Conservation (phyloP, 2,888 invertebrate genomes). For the Antitype chi region DNA sequence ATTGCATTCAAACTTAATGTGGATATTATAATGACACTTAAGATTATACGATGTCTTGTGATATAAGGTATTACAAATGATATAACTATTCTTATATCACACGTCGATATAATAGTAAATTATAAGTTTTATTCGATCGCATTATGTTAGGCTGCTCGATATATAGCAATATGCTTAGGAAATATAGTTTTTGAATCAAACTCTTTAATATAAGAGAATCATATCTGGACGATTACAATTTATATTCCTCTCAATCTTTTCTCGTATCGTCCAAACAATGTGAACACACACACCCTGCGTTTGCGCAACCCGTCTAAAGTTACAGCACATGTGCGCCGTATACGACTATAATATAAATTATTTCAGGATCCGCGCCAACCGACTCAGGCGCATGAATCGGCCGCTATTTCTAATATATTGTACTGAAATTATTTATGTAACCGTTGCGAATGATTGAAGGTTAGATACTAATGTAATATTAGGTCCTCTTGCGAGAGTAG, state of each 20-base stretch:
- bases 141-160: neutral
- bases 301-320: slow-evolving; percentile 73
- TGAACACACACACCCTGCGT: slow-evolving; percentile 41
- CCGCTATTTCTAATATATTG: slow-evolving; percentile 58
- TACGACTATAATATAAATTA: slow-evolving; percentile 73
- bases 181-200: neutral
- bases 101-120: neutral
- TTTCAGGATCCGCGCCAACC: slow-evolving; percentile 73
- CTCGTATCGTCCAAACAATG: slow-evolving; percentile 56
- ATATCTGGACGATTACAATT: neutral
- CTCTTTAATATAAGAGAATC: neutral
- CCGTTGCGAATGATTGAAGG: slow-evolving; percentile 8
- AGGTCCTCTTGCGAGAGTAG: neutral
- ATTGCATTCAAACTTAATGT: neutral
- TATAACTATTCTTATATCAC: neutral
- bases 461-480: neutral
- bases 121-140: neutral
- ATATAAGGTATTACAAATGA: neutral
- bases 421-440: slow-evolving; percentile 25
- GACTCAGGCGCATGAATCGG: slow-evolving; percentile 50
- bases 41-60: neutral
- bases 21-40: neutral
- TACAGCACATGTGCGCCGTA: slow-evolving; percentile 72
- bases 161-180: neutral
- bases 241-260: neutral